A percentile compares a stretch with the other conserved stretches of the same genome.
Evolutionary conservation across 1,140 invertebrate species (phyloP).

Genomic region (Tenebrio molitor): DNA sequence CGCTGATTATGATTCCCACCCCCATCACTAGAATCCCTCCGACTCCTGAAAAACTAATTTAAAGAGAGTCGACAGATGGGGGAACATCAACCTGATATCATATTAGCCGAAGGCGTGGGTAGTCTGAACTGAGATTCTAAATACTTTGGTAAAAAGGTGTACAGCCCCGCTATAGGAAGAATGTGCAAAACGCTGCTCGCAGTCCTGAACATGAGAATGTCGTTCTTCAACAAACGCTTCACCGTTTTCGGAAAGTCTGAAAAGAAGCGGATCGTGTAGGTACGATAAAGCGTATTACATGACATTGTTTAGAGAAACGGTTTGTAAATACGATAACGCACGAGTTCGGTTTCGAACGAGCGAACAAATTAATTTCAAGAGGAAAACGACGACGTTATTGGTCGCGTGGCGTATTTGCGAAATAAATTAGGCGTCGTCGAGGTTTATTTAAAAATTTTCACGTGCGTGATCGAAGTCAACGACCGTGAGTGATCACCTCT

Average conservation of each 20-base stretch:
- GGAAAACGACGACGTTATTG: too few species aligned
- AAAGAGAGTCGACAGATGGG: constrained; percentile 4
- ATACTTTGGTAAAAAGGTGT: constrained; percentile 95
- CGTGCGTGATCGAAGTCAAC: constrained; percentile 40
- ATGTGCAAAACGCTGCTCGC: constrained; percentile 91
- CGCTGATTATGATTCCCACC: constrained; percentile 86
- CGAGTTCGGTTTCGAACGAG: too few species aligned
- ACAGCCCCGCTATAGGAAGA: constrained; percentile 90
- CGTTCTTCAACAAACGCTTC: constrained; percentile 87
- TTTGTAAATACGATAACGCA: too few species aligned
- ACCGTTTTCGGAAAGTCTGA: constrained; percentile 91
- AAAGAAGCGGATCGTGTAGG: constrained; percentile 24
- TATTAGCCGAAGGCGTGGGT: constrained; percentile 88
- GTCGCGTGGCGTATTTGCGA: constrained; percentile 4
- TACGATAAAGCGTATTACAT: too few species aligned
- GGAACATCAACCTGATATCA: constrained; percentile 81
- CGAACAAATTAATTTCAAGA: not conserved
- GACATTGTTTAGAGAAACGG: too few species aligned
- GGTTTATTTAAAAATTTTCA: constrained; percentile 38
- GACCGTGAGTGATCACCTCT: constrained; percentile 63
- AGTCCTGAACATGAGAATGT: constrained; percentile 91
- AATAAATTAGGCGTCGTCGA: constrained; percentile 9
- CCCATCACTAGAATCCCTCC: constrained; percentile 95
- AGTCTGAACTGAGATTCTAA: constrained; percentile 92
- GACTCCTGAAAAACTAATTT: constrained; percentile 74